These are phyloP conservation scores for Steinernema feltiae DNA, from an alignment of 1,140 invertebrate genomes.

Conservation along the genomic window DNA sequence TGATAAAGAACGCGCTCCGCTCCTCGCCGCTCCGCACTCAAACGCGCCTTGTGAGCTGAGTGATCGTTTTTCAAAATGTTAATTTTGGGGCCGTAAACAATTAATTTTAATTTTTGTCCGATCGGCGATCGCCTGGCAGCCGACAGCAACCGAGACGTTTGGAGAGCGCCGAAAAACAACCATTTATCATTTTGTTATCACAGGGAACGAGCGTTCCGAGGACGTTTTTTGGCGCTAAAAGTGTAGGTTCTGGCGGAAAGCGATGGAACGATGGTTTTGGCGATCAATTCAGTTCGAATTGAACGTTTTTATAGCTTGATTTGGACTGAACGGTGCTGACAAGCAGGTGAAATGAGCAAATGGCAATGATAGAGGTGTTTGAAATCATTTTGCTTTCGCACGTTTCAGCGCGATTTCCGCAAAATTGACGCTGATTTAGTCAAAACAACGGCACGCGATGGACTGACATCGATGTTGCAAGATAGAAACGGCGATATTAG, in stretches of 20 bases:
- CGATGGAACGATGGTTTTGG: no score
- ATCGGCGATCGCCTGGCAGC: background rate
- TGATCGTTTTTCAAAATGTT: conserved; percentile 4
- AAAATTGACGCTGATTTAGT: no score
- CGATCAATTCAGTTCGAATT: no score
- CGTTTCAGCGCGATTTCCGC: no score
- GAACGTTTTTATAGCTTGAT: background rate
- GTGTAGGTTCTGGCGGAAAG: no score
- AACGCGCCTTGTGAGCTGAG: background rate
- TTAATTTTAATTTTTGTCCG: background rate
- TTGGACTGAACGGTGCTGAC: background rate
- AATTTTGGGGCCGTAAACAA: background rate
- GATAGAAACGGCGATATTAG: no score
- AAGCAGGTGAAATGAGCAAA: no score
- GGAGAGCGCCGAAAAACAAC: background rate
- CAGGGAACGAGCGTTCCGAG: background rate
- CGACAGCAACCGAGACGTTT: background rate
- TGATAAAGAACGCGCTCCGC: background rate
- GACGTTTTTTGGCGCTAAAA: no score
- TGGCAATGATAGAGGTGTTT: background rate
- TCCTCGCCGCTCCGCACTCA: background rate
- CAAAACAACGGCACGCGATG: no score
- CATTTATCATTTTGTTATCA: background rate
- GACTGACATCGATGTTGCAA: no score
- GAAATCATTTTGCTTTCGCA: no score